Percentiles rank a stretch among this genome's conserved stretches.
Evolutionary conservation across 2,113 vertebrate species (phyloP).

Genomic region (Osmerus mordax): DNA sequence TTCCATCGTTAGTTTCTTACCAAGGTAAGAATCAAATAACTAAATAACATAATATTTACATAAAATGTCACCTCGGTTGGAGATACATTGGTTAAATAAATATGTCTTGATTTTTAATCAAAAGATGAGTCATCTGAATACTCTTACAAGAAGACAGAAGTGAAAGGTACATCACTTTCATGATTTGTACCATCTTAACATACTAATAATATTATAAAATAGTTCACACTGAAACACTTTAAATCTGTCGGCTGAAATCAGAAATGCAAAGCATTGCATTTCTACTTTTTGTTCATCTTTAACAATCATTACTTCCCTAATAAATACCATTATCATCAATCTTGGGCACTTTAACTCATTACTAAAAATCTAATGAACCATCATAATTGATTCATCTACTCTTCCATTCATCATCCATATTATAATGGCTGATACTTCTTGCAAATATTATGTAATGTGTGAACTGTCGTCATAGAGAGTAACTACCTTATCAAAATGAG

Average conservation of each 20-base stretch:
- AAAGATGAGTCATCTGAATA: constrained; percentile 56
- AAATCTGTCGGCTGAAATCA: neutral
- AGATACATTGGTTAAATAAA: neutral
- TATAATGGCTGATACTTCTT: too few relatives aligned
- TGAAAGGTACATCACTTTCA: constrained; percentile 55
- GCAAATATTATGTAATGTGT: too few relatives aligned
- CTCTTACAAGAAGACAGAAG: constrained; percentile 52
- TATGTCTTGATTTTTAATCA: constrained; percentile 4
- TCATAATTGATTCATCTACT: neutral
- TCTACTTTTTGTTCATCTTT: neutral
- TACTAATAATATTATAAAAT: constrained; percentile 5
- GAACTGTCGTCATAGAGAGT: too few relatives aligned
- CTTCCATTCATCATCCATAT: constrained; percentile 1
- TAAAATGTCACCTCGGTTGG: neutral
- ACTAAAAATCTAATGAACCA: constrained; percentile 6
- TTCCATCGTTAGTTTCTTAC: constrained; percentile 65
- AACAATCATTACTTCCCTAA: neutral
- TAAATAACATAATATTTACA: neutral
- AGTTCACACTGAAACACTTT: neutral
- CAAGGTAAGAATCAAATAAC: constrained; percentile 66
- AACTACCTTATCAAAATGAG: too few relatives aligned
- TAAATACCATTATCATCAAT: neutral
- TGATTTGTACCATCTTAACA: neutral
- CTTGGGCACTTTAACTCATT: constrained; percentile 18
- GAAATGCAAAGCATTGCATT: neutral